A percentile compares a stretch with the other conserved stretches of the same genome.
Evolutionary conservation across 2,113 vertebrate genomes (phyloP).

Genomic region (Prolemur simus): DNA sequence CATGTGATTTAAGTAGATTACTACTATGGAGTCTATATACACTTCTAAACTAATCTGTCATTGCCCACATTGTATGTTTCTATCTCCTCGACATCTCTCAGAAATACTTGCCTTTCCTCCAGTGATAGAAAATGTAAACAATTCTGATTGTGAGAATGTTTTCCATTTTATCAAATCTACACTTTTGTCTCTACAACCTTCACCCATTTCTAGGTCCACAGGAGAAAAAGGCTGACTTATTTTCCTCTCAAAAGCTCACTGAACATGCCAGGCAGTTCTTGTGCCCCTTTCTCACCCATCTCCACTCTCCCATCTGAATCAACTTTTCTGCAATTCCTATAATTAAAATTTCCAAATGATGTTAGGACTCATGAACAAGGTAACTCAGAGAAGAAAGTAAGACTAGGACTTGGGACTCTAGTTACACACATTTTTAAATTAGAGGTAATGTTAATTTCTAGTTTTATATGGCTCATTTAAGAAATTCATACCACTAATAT

Average conservation of each 20-base stretch:
- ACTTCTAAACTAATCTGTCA: not conserved
- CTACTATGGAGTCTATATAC: not conserved
- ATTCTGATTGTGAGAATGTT: not conserved
- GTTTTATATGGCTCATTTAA: not conserved
- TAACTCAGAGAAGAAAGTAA: conserved; percentile 4
- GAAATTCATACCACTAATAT: not conserved
- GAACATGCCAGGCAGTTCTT: not conserved
- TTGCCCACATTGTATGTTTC: not conserved
- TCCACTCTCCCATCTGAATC: not conserved
- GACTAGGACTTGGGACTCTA: not conserved
- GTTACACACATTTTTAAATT: not conserved
- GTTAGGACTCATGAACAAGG: not conserved
- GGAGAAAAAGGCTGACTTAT: not conserved
- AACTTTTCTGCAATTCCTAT: not conserved
- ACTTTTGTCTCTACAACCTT: not conserved
- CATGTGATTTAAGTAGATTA: not conserved
- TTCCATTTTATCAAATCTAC: not conserved
- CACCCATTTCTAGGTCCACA: not conserved
- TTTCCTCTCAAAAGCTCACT: not conserved
- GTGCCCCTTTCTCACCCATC: not conserved
- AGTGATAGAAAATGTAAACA: not conserved
- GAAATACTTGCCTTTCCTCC: not conserved
- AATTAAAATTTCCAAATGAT: not conserved
- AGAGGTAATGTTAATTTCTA: not conserved
- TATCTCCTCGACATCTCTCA: not conserved